Conservation (phyloP, 2,113 vertebrate genomes). For the Triplophysa tibetana region DNA sequence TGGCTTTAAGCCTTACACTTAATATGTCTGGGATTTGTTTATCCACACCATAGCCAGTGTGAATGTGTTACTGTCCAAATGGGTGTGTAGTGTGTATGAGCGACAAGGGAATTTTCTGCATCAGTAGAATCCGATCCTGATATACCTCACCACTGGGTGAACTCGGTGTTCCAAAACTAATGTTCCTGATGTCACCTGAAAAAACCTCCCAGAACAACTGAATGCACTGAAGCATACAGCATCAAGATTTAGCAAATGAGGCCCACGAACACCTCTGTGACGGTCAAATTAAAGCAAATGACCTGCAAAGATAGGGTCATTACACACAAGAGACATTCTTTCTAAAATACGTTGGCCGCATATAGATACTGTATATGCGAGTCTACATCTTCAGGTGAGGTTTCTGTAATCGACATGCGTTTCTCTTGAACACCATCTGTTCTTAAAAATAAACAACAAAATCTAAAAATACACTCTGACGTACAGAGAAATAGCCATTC, state of each 20-base stretch:
- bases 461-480: slow-evolving; percentile 45
- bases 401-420: slow-evolving; percentile 58
- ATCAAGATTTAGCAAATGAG: not conserved
- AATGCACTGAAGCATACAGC: not conserved
- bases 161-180: slow-evolving; percentile 55
- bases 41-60: not conserved
- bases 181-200: slow-evolving; percentile 13
- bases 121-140: slow-evolving; percentile 20
- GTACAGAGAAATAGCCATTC: slow-evolving; percentile 50
- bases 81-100: slow-evolving; percentile 26
- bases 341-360: not conserved
- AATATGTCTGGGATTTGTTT: slow-evolving; percentile 18
- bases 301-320: not conserved
- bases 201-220: slow-evolving; percentile 24
- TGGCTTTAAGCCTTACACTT: slow-evolving; percentile 15
- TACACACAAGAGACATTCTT: not conserved
- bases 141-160: slow-evolving; percentile 48
- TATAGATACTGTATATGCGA: not conserved
- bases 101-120: slow-evolving; percentile 45
- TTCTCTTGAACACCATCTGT: slow-evolving; percentile 61
- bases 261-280: slow-evolving; percentile 5
- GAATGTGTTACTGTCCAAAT: slow-evolving; percentile 18
- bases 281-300: slow-evolving; percentile 1
- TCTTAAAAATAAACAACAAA: slow-evolving; percentile 49
- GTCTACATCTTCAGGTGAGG: slow-evolving; percentile 62